These are phyloP conservation scores for Thyatira batis DNA, from an alignment of 2,888 invertebrate species.

Conservation along the genomic window DNA sequence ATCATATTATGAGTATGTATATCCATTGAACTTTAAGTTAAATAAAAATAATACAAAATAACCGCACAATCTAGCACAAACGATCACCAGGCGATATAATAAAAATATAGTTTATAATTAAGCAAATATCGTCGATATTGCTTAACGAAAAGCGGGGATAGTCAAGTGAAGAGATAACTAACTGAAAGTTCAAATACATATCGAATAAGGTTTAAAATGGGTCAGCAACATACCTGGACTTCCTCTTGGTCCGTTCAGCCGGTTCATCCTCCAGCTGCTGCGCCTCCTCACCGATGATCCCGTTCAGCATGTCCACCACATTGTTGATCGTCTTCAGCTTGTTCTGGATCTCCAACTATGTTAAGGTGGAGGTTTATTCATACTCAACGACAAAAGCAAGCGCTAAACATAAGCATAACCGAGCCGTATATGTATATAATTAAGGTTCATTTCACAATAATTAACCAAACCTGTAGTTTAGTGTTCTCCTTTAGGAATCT, in stretches of 20 bases:
- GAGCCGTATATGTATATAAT: slow-evolving; percentile 1
- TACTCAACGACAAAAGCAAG: neutral
- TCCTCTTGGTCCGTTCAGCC: slow-evolving; percentile 59
- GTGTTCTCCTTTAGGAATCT: slow-evolving; percentile 91
- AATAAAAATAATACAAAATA: neutral
- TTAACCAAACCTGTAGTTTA: slow-evolving; percentile 88
- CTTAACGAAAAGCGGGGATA: neutral
- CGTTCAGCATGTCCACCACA: slow-evolving; percentile 93
- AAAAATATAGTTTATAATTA: neutral
- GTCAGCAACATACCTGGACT: slow-evolving; percentile 64
- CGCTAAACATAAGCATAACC: slow-evolving; percentile 1
- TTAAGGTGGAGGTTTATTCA: slow-evolving; percentile 29
- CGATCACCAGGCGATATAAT: neutral
- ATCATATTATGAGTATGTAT: neutral
- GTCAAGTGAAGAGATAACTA: neutral
- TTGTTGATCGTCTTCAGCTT: slow-evolving; percentile 92
- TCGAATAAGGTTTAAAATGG: slow-evolving; percentile 3
- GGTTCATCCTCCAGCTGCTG: slow-evolving; percentile 48
- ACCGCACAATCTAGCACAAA: neutral
- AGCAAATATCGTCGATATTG: neutral
- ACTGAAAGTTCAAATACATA: neutral
- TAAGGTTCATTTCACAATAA: slow-evolving; percentile 20
- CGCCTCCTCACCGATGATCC: slow-evolving; percentile 89
- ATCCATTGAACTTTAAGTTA: neutral
- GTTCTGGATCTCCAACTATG: slow-evolving; percentile 88